Evolutionary conservation across 2,797 vertebrate species (phyloP), one percentile per base, ranked within the genome.

Genomic region (Ceyx erithaca): DNA sequence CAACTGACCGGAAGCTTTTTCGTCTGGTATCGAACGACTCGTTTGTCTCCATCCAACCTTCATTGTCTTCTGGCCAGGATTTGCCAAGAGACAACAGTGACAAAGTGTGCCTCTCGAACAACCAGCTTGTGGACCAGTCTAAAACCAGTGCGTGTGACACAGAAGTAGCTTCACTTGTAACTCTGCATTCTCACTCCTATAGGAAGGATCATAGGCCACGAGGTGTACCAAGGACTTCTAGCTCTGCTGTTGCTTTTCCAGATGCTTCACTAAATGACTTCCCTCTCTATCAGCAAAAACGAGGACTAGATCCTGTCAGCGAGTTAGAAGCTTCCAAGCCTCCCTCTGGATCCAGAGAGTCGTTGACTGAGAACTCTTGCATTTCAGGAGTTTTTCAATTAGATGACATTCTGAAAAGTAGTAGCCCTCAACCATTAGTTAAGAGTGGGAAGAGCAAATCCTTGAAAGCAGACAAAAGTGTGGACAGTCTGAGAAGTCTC

Each of bases 21-120:
- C 99, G 98, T 97, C 98, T 99, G 86, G 98, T 99, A 94, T 99
- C 99, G 97, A 99, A 99, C 33, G 99, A 99, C 97, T 99, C 99
- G 51, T 99, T 99, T 97, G 98, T 99, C 93, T 99, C 99, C 96
- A 97, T 99, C 97, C 99, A 99, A 97, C 99, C 99, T n/a, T 99
- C 99, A 4, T 98, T 99, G 89, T 99, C 99, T 68, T 97, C 99
- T 95, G 98, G 99, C 90, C 98, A 98, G 52, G 99, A 99, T 96
- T 97, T 99, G 85, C 98, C 98, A 92, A 97, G 98, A 94, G 99
- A 99, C 94, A 96, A 95, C 43, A 97, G 95, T 80, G 98, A 98
- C 94, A 98, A 97, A 98, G 98, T 96, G 76, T 99, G 98, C 91
- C 97, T 98, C 90, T 90, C 93, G 31, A 97, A 95, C 83, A 98